These are phyloP conservation scores for Rousettus leschenaultii DNA, from an alignment of 2,113 vertebrate genomes.

Conservation along the genomic window DNA sequence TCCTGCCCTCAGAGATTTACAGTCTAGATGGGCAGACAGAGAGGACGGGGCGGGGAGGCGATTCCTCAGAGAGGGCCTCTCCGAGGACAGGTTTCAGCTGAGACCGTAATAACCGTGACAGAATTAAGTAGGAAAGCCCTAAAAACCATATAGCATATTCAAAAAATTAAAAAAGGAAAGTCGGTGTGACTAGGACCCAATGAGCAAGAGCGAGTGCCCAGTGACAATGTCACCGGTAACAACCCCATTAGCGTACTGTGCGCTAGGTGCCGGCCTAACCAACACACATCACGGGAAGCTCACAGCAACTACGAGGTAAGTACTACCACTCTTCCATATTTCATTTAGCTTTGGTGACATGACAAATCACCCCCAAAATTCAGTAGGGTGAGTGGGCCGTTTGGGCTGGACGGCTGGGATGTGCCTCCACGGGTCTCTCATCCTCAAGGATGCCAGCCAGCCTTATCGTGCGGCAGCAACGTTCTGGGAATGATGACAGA, in stretches of 20 bases:
- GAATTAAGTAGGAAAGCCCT: not conserved
- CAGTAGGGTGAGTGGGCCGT: not conserved
- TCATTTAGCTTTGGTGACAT: not conserved
- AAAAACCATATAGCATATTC: not conserved
- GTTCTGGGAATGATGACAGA: not conserved
- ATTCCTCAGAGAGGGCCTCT: not conserved
- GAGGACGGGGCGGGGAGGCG: fast-evolving
- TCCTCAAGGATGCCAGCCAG: not conserved
- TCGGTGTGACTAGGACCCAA: not conserved
- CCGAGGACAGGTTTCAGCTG: not conserved
- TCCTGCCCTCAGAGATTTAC: not conserved
- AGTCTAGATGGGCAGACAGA: not conserved
- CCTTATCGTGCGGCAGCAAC: not conserved
- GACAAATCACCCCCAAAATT: not conserved
- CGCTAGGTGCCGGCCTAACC: fast-evolving
- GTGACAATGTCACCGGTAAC: too few relatives aligned
- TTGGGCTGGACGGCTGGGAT: not conserved
- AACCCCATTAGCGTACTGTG: not conserved
- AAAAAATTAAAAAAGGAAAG: not conserved
- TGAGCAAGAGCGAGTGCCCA: not conserved
- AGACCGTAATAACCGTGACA: not conserved
- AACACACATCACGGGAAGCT: not conserved
- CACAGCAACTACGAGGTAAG: not conserved
- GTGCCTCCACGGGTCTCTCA: not conserved
- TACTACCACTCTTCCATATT: not conserved